Evolutionary conservation across 2,113 vertebrate genomes (phyloP), one percentile per base, ranked within the genome.

Genomic region (Myiozetetes cayanensis): DNA sequence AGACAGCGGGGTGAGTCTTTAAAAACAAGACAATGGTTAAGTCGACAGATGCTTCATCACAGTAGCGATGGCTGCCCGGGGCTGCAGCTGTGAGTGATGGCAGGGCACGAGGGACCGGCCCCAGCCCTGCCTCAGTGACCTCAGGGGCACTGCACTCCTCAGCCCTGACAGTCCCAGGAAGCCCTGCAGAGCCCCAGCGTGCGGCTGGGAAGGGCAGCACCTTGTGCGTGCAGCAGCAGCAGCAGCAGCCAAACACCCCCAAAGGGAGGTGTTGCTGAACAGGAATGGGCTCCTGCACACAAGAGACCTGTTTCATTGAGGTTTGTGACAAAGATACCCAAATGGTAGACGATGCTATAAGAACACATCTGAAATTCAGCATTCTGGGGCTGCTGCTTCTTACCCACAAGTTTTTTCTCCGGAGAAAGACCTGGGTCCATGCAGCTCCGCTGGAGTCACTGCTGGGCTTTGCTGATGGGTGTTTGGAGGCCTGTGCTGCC

Each of bases 331-430:
- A 50, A 89, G 52, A 18, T 8, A 46, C 8, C 10, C 55, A 65
- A 5, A 16, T 6, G n/a, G 23, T 5, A 35, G 62, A 35, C 0
- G 1, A 24, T 11, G 12, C 31, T 1, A 0, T 35, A 63, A 35
- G 19, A 87, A 24, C 25, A n/a, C 28, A n/a, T 20, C 33, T 59
- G 33, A 31, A 61, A 74, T 25, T 22, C 22, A 66, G 46, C 24
- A 17, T 50, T 41, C 56, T 20, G 44, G 28, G 25, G 28, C 52
- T 85, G 31, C 52, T 85, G 31, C 33, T 24, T 65, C 7, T 18
- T 39, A 22, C 44, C 16, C 28, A 2, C 9, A 15, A 27, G 21
- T 27, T 62, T 23, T 62, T 11, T 61, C 12, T 39, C 30, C 41
- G 53, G 31, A 53, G 58, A 39, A 37, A 25, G 17, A 35, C 12